Percentiles rank a stretch among this genome's conserved stretches.
These are phyloP conservation scores for Brachylomia viminalis DNA, from an alignment of 2,888 invertebrate genomes.

Conservation along the genomic window DNA sequence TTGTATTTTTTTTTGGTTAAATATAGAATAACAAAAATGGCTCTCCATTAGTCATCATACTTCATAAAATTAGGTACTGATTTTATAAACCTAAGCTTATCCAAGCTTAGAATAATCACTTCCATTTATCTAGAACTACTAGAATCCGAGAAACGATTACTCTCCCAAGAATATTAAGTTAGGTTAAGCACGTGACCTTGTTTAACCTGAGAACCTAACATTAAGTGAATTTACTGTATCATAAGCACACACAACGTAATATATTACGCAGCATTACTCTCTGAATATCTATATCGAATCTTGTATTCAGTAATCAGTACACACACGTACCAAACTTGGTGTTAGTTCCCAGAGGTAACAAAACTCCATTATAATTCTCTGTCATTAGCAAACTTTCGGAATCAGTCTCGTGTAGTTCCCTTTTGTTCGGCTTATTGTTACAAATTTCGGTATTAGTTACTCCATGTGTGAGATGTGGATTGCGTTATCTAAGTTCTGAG, in stretches of 20 bases:
- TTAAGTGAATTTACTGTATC: slow-evolving; percentile 41
- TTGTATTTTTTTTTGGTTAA: no score
- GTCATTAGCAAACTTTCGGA: slow-evolving; percentile 76
- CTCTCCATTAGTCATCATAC: no score
- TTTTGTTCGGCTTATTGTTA: slow-evolving; percentile 55
- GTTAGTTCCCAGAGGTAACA: slow-evolving; percentile 70
- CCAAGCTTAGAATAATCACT: not conserved
- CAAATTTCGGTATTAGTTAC: slow-evolving; percentile 50
- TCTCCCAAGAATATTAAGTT: slow-evolving; percentile 24
- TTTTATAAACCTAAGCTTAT: not conserved
- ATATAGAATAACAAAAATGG: not conserved
- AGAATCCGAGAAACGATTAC: slow-evolving; percentile 12
- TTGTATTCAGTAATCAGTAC: slow-evolving; percentile 33
- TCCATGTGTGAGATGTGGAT: slow-evolving; percentile 36
- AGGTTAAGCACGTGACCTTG: slow-evolving; percentile 41
- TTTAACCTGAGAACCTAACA: slow-evolving; percentile 11
- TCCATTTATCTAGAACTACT: not conserved
- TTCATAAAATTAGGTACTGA: not conserved
- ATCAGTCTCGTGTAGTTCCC: slow-evolving; percentile 69
- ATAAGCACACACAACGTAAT: slow-evolving; percentile 18
- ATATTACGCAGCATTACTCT: slow-evolving; percentile 41
- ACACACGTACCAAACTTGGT: slow-evolving; percentile 67
- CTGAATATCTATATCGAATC: slow-evolving; percentile 35
- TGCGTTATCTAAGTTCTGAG: slow-evolving; percentile 30
- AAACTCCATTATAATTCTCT: slow-evolving; percentile 78